phyloP scores from a whole-genome alignment of 2,888 invertebrate genomes.

The Lithophane leautieri region DNA sequence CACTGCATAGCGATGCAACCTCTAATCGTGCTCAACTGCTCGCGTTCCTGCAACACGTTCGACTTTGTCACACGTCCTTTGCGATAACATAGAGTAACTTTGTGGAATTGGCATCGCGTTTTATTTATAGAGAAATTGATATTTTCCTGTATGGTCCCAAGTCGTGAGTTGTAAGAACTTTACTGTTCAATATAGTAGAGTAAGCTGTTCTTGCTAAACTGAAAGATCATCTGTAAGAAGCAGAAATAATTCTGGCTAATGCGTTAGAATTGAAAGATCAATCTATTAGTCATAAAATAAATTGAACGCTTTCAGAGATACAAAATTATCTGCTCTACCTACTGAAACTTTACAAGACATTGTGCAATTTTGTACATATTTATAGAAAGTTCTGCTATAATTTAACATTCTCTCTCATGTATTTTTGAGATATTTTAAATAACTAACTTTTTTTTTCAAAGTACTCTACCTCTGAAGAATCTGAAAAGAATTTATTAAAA shows the following conservation, averaged over 20 bases:
- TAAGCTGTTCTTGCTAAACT: constrained; percentile 1
- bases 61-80: constrained; percentile 61
- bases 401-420: background rate
- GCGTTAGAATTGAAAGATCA: constrained; percentile 22
- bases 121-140: constrained; percentile 48
- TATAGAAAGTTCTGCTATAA: background rate
- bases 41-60: constrained; percentile 70
- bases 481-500: background rate
- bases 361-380: background rate
- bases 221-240: constrained; percentile 6
- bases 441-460: background rate
- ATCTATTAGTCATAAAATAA: constrained; percentile 31
- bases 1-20: constrained; percentile 80
- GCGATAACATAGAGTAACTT: constrained; percentile 52
- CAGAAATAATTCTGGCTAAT: constrained; percentile 23
- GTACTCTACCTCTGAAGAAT: background rate
- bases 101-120: constrained; percentile 45
- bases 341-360: constrained; percentile 9
- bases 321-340: background rate
- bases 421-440: background rate
- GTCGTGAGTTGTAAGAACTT: constrained; percentile 1
- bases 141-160: constrained; percentile 20
- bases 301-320: constrained; percentile 22
- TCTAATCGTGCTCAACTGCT: constrained; percentile 75
- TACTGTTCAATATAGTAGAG: background rate